Evolutionary conservation across 2,113 vertebrate species (phyloP), one percentile per base, ranked within the genome.

Genomic region (Rousettus leschenaultii): DNA sequence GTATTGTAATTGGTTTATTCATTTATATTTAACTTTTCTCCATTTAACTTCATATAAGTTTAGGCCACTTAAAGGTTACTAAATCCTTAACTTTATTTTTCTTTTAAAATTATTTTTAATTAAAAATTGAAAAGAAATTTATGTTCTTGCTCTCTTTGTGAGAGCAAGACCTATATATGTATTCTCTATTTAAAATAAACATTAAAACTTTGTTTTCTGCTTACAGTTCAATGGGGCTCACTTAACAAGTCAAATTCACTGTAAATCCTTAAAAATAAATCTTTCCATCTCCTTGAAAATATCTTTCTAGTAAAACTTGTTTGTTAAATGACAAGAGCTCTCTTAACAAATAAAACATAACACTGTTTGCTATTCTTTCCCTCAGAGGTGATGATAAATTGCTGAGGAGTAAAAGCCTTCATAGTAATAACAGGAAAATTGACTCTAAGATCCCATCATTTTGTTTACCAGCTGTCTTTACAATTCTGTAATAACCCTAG

Each of bases 381-480:
- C 93, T 96, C 88, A 43, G 88, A 94, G 85, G 88, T 86, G 88
- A 80, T 94, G 95, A 97, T 63, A 96, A 94, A 98, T 93, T 94
- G 82, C 70, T 94, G 51, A 92, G 74, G 82, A 95, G 86, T 96
- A 89, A 97, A 91, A 96, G 94, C 91, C 78, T 94, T 97, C 93
- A 79, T 63, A 80, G 85, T 96, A 96, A 96, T 96, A 96, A 93
- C 95, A 96, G 78, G 86, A 96, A 96, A 97, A 97, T 80, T 97
- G 95, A 95, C 94, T 98, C 88, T 77, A 94, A 95, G 94, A 97
- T 97, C 95, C 65, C 97, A 97, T 98, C 97, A 94, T 97, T 96
- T 97, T 98, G 97, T 98, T 98, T 98, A 97, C 95, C 97, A 97
- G 97, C 97, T 97, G 97, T 97, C 97, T 97, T 96, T 96, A 96